Base-by-base conservation (phyloP, 2,888 invertebrate species). In the Callosobruchus maculatus region DNA sequence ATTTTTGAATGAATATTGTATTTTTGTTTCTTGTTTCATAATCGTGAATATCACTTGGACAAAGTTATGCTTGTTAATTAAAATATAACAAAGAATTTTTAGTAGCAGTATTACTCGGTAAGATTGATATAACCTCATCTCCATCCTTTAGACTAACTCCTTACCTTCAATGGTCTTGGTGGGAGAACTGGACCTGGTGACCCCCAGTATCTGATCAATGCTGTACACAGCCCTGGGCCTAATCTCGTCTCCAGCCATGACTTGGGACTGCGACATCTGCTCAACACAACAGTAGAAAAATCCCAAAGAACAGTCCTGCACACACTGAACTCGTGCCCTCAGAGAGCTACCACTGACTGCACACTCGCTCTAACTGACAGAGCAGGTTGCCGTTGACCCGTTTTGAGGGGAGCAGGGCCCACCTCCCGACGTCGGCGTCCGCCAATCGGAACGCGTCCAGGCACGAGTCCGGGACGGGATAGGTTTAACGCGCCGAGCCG, bases 151-250 rank as follows among this genome's bases (percentile, higher is more conserved):
- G 7, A 26, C 26, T 26, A 26, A 7, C 13, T 4, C 20, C 71
- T 67, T 81, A 86, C 86, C 85, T 78, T 85, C 84, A 71, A 73
- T 76, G 72, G 74, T 80, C 75, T 83, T 83, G 20, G 80, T 77
- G 3, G 79, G 68, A 0, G 83, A 77, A 9, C 78, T 77, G 22
- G 82, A 81, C 67, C 81, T 80, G 20, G n/a, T 75, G 77, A 85
- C 86, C 79, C 88, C 87, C 75, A 88, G 82, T 73, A 88, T 88
- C 78, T 86, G 87, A 77, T 88, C 88, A 76, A 88, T 88, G 83
- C 86, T 87, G 80, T 88, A 88, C 49, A 87, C 84, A 70, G 84
- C 85, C 74, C 86, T 83, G 71, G 87, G 85, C 72, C 86, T 82
- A 72, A 84, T 83, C 72, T 85, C 86, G 70, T 84, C 82, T 49